Base-by-base conservation (phyloP, 1,140 invertebrate species). In the Trissolcus basalis region DNA sequence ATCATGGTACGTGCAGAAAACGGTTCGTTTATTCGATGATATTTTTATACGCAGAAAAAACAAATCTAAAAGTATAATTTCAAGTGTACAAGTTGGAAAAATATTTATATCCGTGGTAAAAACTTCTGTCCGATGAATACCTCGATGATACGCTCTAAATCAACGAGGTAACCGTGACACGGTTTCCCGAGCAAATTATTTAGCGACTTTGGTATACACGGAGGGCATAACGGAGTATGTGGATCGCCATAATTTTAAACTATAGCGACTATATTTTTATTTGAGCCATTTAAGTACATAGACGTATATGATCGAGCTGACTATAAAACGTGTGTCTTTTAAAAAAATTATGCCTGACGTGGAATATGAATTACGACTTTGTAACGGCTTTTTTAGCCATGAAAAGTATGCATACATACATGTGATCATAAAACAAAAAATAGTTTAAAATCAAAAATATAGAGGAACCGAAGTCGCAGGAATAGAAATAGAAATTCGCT, bases 251-350 rank as follows among this genome's bases (percentile, higher is more conserved):
- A 68, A 68, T 68, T 59, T 59, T 59, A 15, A 68, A 59, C 55
- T 68, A 59, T 41, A 45, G 64, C 41, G 41, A 54, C 47, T 47
- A 53, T 68, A 68, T 68, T 59, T 68, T 68, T 59, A 47, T 68
- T 53, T 54, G 11, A 47, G 14, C 48, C 47, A 59, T 68, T 68
- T 59, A 59, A 53, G 32, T 53, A 32, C 50, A 68, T 68, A 39
- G 55, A 59, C 55, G 19, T 27, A 35, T 33, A 59, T 68, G 41
- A 41, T 36, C 41, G 32, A 45, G 48, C 6, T 13, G 14, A 44
- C 36, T 35, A 49, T 56, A 56, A 56, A 67, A 16, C 19, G 13
- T 11, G 36, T 48, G 61, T 56, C 53, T 49, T 50, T 56, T 56
- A 50, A 56, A 67, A 56, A 67, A 56, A 43, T 56, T 45, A 49